A percentile compares a stretch with the other conserved stretches of the same genome.
phyloP scores from a whole-genome alignment of 2,113 vertebrate genomes.

The Festucalex cinctus region DNA sequence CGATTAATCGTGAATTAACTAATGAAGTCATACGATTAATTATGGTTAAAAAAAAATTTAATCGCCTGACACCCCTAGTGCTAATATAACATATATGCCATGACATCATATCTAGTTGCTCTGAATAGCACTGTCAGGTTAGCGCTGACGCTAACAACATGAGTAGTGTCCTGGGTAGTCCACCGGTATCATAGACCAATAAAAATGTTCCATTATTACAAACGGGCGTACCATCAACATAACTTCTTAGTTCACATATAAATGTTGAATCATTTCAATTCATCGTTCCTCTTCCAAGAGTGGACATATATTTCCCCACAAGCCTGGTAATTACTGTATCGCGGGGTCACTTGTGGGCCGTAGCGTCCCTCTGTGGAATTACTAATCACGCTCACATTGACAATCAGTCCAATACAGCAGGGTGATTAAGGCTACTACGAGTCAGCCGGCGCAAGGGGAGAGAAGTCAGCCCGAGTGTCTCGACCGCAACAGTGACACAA shows the following conservation, averaged over 20 bases:
- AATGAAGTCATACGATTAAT: no score
- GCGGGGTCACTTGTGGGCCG: conserved; percentile 46
- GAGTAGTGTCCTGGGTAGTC: not conserved
- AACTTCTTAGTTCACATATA: not conserved
- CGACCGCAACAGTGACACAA: conserved; percentile 63
- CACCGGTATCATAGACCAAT: not conserved
- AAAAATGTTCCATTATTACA: not conserved
- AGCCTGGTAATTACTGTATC: conserved; percentile 48
- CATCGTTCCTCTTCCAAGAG: conserved; percentile 1
- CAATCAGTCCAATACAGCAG: conserved; percentile 35
- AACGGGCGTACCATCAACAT: not conserved
- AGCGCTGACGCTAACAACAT: not conserved
- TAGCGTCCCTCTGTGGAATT: conserved; percentile 41
- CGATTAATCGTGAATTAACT: no score
- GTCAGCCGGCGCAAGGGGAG: conserved; percentile 44
- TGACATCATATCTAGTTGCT: not conserved
- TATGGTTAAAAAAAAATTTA: no score
- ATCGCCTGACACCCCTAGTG: no score
- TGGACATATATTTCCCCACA: conserved; percentile 5
- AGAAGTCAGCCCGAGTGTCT: conserved; percentile 32
- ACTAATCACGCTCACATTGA: conserved; percentile 52
- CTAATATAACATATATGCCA: not conserved
- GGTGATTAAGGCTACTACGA: conserved; percentile 49
- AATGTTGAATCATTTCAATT: not conserved
- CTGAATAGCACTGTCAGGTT: not conserved